A percentile compares a stretch with the other conserved stretches of the same genome.
Conservation (phyloP, 2,888 invertebrate species). For the Agrilus cyanescens region DNA sequence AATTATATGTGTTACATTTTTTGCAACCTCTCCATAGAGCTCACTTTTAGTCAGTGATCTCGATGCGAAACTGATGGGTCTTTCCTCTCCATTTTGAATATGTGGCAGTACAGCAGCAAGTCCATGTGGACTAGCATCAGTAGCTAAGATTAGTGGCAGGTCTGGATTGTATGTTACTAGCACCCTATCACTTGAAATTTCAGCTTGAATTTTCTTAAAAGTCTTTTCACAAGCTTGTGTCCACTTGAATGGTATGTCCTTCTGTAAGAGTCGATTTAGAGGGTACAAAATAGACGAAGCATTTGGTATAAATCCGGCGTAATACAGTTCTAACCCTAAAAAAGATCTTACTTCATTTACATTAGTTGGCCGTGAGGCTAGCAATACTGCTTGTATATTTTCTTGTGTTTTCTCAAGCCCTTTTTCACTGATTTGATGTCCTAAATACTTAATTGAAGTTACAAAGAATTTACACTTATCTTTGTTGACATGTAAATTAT, state of each 20-base stretch:
- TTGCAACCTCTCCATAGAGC: too few species aligned
- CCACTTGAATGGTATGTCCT: slow-evolving; percentile 3
- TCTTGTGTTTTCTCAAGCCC: background rate
- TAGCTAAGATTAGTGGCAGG: too few species aligned
- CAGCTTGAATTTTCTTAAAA: slow-evolving; percentile 4
- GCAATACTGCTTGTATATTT: background rate
- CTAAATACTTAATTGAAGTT: slow-evolving; percentile 1
- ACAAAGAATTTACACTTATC: slow-evolving; percentile 1
- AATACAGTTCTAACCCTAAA: background rate
- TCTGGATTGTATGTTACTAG: too few species aligned
- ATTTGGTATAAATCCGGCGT: slow-evolving; percentile 1
- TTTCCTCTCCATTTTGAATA: too few species aligned
- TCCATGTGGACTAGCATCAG: too few species aligned
- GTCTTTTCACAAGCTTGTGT: slow-evolving; percentile 1
- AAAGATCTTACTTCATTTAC: slow-evolving; percentile 1
- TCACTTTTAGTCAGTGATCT: too few species aligned
- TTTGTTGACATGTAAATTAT: background rate
- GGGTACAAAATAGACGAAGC: slow-evolving; percentile 1
- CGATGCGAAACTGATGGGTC: too few species aligned
- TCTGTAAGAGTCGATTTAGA: background rate
- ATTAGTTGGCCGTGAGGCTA: slow-evolving; percentile 2
- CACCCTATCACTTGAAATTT: slow-evolving; percentile 4
- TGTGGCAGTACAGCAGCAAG: too few species aligned
- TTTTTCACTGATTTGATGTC: background rate
- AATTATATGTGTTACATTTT: too few species aligned